Evolutionary conservation across 2,797 vertebrate genomes (phyloP).

Genomic region (Crypturellus tataupa): DNA sequence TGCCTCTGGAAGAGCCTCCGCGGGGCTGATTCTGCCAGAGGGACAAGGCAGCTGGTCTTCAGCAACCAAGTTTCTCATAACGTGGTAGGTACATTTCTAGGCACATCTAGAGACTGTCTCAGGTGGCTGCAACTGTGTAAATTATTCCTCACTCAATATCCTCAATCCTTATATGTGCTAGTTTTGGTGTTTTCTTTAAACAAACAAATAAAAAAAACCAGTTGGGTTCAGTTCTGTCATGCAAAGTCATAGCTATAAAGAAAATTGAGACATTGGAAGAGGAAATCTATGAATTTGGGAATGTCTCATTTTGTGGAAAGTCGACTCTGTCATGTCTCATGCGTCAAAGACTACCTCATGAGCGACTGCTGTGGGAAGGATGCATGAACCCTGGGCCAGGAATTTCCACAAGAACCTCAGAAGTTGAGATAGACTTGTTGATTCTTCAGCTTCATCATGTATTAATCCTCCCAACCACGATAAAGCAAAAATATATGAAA

Average conservation of each 20-base stretch:
- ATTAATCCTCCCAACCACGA: neutral
- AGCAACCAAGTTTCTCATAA: neutral
- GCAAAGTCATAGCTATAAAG: slow-evolving; percentile 28
- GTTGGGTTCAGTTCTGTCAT: slow-evolving; percentile 5
- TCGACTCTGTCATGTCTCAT: slow-evolving; percentile 28
- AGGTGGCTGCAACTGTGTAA: neutral
- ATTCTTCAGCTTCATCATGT: neutral
- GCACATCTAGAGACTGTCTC: neutral
- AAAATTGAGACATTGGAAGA: neutral
- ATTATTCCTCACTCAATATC: slow-evolving; percentile 26
- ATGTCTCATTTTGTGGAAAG: neutral
- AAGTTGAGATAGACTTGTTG: neutral
- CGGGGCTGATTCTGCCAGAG: accelerated
- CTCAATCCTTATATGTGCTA: neutral
- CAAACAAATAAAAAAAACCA: neutral
- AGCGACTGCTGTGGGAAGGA: neutral
- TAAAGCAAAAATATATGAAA: neutral
- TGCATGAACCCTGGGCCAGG: neutral
- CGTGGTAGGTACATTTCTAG: neutral
- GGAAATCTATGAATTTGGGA: neutral
- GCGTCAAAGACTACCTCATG: neutral
- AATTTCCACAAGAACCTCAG: slow-evolving; percentile 16
- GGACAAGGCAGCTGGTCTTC: neutral
- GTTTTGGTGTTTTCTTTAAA: neutral
- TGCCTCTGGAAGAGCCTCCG: neutral